Base-by-base conservation (phyloP, 2,113 vertebrate genomes). In the Proterorhinus semilunaris region DNA sequence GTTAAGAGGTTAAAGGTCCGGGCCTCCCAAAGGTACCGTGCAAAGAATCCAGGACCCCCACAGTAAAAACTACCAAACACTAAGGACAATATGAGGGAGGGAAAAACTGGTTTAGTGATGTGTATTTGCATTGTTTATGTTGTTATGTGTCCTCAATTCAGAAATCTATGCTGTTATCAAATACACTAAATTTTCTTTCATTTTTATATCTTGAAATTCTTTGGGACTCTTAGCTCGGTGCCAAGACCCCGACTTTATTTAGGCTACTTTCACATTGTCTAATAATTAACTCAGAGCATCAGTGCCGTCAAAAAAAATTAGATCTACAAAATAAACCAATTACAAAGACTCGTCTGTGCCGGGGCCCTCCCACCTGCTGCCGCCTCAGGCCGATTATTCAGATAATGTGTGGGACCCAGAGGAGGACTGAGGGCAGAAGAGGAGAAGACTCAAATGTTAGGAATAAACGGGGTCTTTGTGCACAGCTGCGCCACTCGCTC, bases 401-500 rank as follows among this genome's bases (percentile, higher is more conserved):
- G 54, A 65, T 45, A 49, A 71, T 72, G 72, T 72, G 71, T 64
- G 71, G 80, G 72, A 82, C 77, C 75, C 75, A 79, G 72, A 75
- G 53, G 9, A 27, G 27, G 27, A 36, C 27, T 36, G 27, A 3
- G 27, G 27, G 11, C 46, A 47, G 12, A 47, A 43, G 52, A 62
- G 74, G 74, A 59, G 53, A 55, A 2, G 53, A 45, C 72, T 73
- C 72, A 80, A 61, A 82, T 66, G 74, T 61, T 7, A 62, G 55
- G 79, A 73, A 87, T 90, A 72, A 91, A 90, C 76, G 59, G 80
- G 17, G 17, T 58, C 85, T 91, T 92, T 92, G 89, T 92, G 84
- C 77, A 72, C 88, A 91, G 88, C 86, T 90, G 88, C 17, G 45
- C 70, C 48, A 42, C 75, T 80, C 61, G 63, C 69, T 77, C 73